Base-by-base conservation (phyloP, 1,140 invertebrate genomes). In the Hylyphantes graminicola region DNA sequence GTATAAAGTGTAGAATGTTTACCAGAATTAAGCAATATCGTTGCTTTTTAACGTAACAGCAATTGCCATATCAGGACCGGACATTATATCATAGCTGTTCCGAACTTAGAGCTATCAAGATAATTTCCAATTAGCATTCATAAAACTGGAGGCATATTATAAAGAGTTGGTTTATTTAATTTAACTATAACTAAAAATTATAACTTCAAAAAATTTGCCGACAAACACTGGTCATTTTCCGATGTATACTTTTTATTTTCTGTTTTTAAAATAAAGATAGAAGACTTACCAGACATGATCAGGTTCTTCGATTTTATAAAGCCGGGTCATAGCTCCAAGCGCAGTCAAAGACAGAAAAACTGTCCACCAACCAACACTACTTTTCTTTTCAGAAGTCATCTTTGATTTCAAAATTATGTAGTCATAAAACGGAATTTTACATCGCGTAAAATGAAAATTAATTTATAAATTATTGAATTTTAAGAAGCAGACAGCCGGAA, bases 241-340 rank as follows among this genome's bases (percentile, higher is more conserved):
- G 12, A 35, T 68, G 15, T 77, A 5, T 7, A 51, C 48, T 51
- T 11, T 19, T 13, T 61, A 15, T n/a, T 21, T 11, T 21, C 61
- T 12, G 51, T 67, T n/a, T 76, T 70, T 51, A 61, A 51, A 21
- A 15, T 54, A 51, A 67, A 51, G 9, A 11, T 65, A 15, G 35
- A 57, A 55, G 81, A 78, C 92, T 93, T 93, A 97, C 96, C 96
- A 97, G 15, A 98, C 94, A 93, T 98, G 96, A 90, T 96, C 93
- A 12, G 97, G 97, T 89, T 96, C 93, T 51, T 94, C 92, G 51
- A 98, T 94, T 92, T 96, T 96, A 88, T 98, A 95, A 89, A 97
- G 95, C 88, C 96, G 91, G 2, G 95, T 97, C 19, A 91, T 89
- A 87, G 94, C 89, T 55, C 95, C 95, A 50, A 95, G 89, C 35